A percentile compares a stretch with the other conserved stretches of the same genome.
phyloP scores from a whole-genome alignment of 2,113 vertebrate species.

The Seriola dumerili region DNA sequence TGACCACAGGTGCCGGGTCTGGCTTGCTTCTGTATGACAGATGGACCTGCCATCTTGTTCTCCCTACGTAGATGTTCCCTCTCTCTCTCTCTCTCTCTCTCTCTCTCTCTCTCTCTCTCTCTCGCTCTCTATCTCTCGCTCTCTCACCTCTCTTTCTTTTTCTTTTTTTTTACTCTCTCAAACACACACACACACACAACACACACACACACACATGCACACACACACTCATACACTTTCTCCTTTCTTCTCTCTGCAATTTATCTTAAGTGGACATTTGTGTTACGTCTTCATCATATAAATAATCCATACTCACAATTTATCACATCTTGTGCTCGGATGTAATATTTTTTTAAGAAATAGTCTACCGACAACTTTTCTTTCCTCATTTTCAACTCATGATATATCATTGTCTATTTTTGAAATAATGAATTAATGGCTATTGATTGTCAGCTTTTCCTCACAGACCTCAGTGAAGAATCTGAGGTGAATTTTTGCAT shows the following conservation, averaged over 20 bases:
- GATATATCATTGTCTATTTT: not conserved
- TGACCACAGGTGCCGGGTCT: conserved; percentile 70
- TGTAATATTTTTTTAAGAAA: not conserved
- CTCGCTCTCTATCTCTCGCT: conserved; percentile 30
- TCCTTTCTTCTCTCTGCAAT: not conserved
- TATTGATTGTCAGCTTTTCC: not conserved
- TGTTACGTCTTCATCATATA: not conserved
- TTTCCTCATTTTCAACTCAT: not conserved
- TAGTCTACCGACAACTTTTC: not conserved
- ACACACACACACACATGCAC: not conserved
- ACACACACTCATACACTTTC: too few relatives aligned
- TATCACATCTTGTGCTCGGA: not conserved
- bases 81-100: conserved; percentile 34
- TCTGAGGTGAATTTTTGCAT: not conserved
- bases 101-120: conserved; percentile 36
- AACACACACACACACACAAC: not conserved
- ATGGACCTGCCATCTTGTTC: conserved; percentile 79
- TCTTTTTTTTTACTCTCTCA: conserved; percentile 2
- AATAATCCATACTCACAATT: conserved; percentile 20
- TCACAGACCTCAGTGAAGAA: not conserved
- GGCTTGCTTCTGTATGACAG: conserved; percentile 74
- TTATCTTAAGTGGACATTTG: conserved; percentile 31
- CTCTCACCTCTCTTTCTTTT: not conserved
- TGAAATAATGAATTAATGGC: too few relatives aligned
- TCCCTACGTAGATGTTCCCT: conserved; percentile 71